Evolutionary conservation across 1,140 invertebrate genomes (phyloP).

Genomic region (Yoshiicerus persimilis): DNA sequence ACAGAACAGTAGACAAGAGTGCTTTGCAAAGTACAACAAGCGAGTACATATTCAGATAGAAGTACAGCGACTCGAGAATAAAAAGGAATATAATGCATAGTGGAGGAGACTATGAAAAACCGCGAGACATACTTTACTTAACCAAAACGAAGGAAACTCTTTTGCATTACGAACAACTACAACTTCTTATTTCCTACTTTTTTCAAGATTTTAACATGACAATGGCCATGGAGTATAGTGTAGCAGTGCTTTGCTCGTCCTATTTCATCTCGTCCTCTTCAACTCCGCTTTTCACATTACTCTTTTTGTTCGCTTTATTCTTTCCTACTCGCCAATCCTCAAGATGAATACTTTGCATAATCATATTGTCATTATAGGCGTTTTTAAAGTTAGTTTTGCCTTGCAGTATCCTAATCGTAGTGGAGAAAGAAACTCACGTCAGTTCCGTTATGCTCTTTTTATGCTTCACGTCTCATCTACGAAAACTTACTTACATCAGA

Average conservation of each 20-base stretch:
- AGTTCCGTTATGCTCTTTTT: not conserved
- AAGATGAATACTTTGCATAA: conserved; percentile 15
- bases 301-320: not conserved
- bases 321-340: not conserved
- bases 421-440: not conserved
- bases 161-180: not conserved
- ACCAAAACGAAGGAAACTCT: not conserved
- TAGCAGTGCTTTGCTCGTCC: not conserved
- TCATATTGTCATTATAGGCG: not conserved
- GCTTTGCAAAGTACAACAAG: not conserved
- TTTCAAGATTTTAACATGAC: not conserved
- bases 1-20: not conserved
- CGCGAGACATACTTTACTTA: conserved; percentile 4
- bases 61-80: not conserved
- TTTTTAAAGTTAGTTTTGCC: not conserved
- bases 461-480: not conserved
- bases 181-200: not conserved
- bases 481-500: no score
- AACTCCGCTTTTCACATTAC: not conserved
- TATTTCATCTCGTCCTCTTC: not conserved
- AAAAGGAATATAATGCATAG: not conserved
- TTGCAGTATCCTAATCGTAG: not conserved
- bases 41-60: not conserved
- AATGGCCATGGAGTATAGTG: not conserved
- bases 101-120: not conserved